These are phyloP conservation scores for Notarius lentiginosus DNA, from an alignment of 2,113 vertebrate species.

Conservation along the genomic window DNA sequence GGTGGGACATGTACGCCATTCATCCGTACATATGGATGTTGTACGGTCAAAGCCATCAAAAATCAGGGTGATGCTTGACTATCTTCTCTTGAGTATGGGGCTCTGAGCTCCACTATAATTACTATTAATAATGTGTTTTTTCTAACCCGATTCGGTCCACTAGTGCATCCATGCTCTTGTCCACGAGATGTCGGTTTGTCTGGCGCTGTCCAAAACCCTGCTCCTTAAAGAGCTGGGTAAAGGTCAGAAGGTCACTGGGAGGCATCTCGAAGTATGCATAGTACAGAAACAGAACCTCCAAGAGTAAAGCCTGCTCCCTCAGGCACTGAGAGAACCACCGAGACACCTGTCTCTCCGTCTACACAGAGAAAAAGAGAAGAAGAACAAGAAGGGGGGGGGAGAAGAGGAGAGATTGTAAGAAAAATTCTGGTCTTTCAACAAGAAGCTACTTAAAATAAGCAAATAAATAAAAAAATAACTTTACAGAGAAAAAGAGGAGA, in stretches of 20 bases:
- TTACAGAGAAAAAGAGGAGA: too few relatives aligned
- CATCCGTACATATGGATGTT: too few relatives aligned
- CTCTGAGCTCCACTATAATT: not conserved
- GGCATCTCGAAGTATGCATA: slow-evolving; percentile 96
- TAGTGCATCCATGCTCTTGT: slow-evolving; percentile 90
- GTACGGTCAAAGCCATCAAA: too few relatives aligned
- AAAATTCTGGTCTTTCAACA: not conserved
- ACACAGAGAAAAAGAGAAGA: slow-evolving; percentile 13
- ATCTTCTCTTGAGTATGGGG: too few relatives aligned
- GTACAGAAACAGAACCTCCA: slow-evolving; percentile 95
- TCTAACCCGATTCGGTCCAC: slow-evolving; percentile 91
- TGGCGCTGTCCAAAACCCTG: slow-evolving; percentile 92
- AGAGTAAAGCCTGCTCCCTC: slow-evolving; percentile 90
- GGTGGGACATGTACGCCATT: too few relatives aligned
- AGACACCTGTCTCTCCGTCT: slow-evolving; percentile 94
- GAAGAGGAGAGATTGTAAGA: too few relatives aligned
- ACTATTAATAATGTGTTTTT: not conserved
- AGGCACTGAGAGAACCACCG: slow-evolving; percentile 95
- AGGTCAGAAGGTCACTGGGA: slow-evolving; percentile 80
- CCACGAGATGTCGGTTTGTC: slow-evolving; percentile 91
- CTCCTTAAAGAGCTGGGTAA: slow-evolving; percentile 92
- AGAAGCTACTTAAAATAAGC: too few relatives aligned
- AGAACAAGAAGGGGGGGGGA: not conserved
- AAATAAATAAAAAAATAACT: too few relatives aligned
- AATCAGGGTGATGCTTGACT: too few relatives aligned